A percentile compares a stretch with the other conserved stretches of the same genome.
Evolutionary conservation across 2,113 vertebrate genomes (phyloP).

Genomic region (Cepphus grylle): DNA sequence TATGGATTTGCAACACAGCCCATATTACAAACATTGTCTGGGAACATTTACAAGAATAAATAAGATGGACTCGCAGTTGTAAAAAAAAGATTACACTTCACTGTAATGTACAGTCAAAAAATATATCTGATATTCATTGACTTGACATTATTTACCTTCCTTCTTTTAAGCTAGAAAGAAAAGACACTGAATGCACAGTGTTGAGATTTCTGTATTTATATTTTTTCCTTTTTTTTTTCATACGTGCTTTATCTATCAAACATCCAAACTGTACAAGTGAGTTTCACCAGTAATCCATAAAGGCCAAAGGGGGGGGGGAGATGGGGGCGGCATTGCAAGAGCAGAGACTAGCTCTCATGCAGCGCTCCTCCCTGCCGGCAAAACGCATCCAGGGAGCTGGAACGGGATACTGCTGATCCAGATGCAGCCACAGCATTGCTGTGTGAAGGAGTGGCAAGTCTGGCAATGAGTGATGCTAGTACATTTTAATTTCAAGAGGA

Average conservation of each 20-base stretch:
- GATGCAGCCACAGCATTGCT: background rate
- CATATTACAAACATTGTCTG: constrained; percentile 84
- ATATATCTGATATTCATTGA: constrained; percentile 86
- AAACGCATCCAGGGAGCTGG: background rate
- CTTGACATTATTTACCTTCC: constrained; percentile 81
- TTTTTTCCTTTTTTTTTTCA: constrained; percentile 68
- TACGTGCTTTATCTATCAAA: constrained; percentile 81
- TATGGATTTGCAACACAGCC: constrained; percentile 82
- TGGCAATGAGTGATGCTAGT: background rate
- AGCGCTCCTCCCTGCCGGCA: constrained; percentile 10
- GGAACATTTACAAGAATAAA: constrained; percentile 87
- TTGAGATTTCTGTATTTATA: constrained; percentile 71
- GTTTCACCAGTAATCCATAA: constrained; percentile 56
- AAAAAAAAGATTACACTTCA: constrained; percentile 84
- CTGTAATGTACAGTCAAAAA: constrained; percentile 87
- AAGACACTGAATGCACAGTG: constrained; percentile 78
- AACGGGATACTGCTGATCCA: background rate
- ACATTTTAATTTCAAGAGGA: background rate
- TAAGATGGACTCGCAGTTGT: constrained; percentile 84
- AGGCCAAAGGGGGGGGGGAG: background rate
- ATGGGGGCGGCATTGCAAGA: background rate
- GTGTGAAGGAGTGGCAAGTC: background rate
- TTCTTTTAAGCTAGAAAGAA: constrained; percentile 77
- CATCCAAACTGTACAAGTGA: constrained; percentile 79
- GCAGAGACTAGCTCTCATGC: constrained; percentile 62